Evolutionary conservation across 1,140 invertebrate genomes (phyloP).

Genomic region (Euwallacea fornicatus): DNA sequence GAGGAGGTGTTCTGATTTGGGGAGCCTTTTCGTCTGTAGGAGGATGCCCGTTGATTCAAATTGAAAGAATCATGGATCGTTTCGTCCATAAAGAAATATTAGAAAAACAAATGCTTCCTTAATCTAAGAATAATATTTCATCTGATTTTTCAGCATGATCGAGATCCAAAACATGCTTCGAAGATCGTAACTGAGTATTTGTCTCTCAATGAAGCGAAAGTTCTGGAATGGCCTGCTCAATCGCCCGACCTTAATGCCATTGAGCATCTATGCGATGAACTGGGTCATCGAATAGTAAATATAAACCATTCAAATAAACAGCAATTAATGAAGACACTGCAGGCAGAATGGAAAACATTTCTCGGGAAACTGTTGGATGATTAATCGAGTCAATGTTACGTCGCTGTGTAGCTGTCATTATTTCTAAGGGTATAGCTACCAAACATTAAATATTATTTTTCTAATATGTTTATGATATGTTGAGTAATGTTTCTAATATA

Average conservation of each 20-base stretch:
- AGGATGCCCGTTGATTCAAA: too few relatives aligned
- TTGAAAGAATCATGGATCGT: too few relatives aligned
- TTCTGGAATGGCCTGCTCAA: constrained; percentile 1
- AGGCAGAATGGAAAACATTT: neutral
- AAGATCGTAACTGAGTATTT: constrained; percentile 1
- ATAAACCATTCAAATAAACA: constrained; percentile 1
- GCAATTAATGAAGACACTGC: neutral
- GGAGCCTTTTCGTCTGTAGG: too few relatives aligned
- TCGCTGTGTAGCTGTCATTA: neutral
- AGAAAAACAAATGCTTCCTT: too few relatives aligned
- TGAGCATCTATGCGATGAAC: neutral
- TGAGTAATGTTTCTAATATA: too few relatives aligned
- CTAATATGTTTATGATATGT: too few relatives aligned
- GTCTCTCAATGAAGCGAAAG: neutral
- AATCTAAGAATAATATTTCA: neutral
- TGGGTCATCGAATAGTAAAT: neutral
- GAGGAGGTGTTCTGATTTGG: too few relatives aligned
- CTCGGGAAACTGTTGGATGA: neutral
- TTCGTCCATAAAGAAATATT: too few relatives aligned
- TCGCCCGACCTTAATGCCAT: neutral
- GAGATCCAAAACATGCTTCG: constrained; percentile 1
- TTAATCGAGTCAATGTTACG: constrained; percentile 1
- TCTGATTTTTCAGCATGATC: neutral
- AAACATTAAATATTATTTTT: too few relatives aligned
- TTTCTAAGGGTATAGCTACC: neutral